Evolutionary conservation across 2,888 invertebrate genomes (phyloP), one percentile per base, ranked within the genome.

Genomic region (Sericinus montela): DNA sequence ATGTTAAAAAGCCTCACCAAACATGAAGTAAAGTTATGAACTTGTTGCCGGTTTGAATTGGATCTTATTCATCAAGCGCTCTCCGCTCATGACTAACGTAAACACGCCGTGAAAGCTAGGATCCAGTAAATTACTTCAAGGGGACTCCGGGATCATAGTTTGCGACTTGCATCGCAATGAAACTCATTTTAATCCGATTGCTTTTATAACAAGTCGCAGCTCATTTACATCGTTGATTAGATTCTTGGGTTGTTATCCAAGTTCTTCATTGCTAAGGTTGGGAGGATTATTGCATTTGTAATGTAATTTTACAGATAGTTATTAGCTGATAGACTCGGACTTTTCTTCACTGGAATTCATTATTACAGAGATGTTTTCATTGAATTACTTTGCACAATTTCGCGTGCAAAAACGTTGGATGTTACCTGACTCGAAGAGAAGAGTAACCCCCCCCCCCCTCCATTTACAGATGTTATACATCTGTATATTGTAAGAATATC

Each of bases 141-240:
- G 55, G 56, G 50, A 55, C 51, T 46, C 54, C 56, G 47, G 50
- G 47, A 47, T 47, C 47, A 47, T 60, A 63, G 56, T 58, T 67
- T 64, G 68, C 55, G 65, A 65, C 62, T 60, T 62, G 53, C 54
- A 57, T 54, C 51, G 60, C 74, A 72, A 75, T 69, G 63, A 62
- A 80, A 69, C 67, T 69, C 76, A 78, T 78, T 77, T 66, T 63
- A 44, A 72, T 71, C 66, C 72, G 69, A 65, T 74, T 70, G 62
- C 62, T 54, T 58, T 58, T 59, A 57, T 64, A 68, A 68, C 63
- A 62, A 67, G 59, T 16, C 30, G 16, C n/a, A n/a, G 32, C 32
- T 49, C 48, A 44, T 54, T 63, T 55, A 59, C 57, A 58, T 61
- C 63, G 16, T 13, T 44, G 44, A 49, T 49, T 49, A 49, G 48